A percentile compares a stretch with the other conserved stretches of the same genome.
Evolutionary conservation across 2,797 vertebrate species (phyloP).

Genomic region (Yasuhikotakia modesta): DNA sequence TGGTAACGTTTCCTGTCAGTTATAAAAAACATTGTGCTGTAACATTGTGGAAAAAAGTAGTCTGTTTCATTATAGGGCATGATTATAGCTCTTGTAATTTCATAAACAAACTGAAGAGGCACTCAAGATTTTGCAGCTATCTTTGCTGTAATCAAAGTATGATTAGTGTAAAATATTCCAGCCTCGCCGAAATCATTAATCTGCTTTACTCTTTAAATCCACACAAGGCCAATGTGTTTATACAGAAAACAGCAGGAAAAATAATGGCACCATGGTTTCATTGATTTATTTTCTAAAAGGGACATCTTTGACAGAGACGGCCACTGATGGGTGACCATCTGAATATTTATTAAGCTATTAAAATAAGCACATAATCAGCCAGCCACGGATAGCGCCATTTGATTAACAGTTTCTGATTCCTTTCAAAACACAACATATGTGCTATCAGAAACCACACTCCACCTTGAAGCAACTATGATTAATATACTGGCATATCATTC

Average conservation of each 20-base stretch:
- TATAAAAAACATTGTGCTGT: not conserved
- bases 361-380: slow-evolving; percentile 17
- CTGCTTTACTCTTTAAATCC: not conserved
- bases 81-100: slow-evolving; percentile 21
- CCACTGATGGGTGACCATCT: slow-evolving; percentile 1
- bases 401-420: slow-evolving; percentile 17
- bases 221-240: slow-evolving; percentile 1
- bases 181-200: not conserved
- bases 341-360: slow-evolving; percentile 8
- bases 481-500: slow-evolving; percentile 13
- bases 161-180: not conserved
- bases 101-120: slow-evolving; percentile 20
- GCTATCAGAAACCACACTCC: not conserved
- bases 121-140: not conserved
- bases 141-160: slow-evolving; percentile 19
- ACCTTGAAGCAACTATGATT: slow-evolving; percentile 5
- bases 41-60: not conserved
- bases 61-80: not conserved
- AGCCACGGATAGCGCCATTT: slow-evolving; percentile 1
- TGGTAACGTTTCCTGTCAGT: too few relatives aligned
- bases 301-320: slow-evolving; percentile 8
- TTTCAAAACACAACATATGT: slow-evolving; percentile 14
- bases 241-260: not conserved
- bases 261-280: not conserved
- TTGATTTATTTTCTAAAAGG: not conserved